Percentiles rank a stretch among this genome's conserved stretches.
phyloP scores from a whole-genome alignment of 1,140 invertebrate genomes.

The Antheraea pernyi region DNA sequence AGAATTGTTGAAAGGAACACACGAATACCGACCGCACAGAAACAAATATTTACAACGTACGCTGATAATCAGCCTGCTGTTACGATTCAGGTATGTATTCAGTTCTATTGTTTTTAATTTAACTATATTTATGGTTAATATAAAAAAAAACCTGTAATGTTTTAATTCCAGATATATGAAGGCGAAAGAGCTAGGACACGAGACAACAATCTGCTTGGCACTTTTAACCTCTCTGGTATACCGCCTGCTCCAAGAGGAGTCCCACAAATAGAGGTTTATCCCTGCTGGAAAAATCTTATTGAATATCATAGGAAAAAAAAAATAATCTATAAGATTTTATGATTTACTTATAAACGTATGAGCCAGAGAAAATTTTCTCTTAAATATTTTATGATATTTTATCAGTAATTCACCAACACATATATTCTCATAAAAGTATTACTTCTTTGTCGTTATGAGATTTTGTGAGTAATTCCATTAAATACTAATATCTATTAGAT shows the following conservation, averaged over 20 bases:
- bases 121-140: too few species aligned
- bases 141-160: neutral
- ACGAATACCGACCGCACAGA: constrained; percentile 85
- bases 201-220: constrained; percentile 90
- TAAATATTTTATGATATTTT: too few species aligned
- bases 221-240: constrained; percentile 86
- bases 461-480: too few species aligned
- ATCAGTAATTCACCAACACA: too few species aligned
- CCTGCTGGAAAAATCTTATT: too few species aligned
- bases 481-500: too few species aligned
- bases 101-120: neutral
- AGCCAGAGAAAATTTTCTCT: too few species aligned
- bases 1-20: constrained; percentile 84
- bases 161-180: constrained; percentile 83
- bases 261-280: constrained; percentile 82
- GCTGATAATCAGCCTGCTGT: constrained; percentile 87
- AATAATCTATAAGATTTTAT: too few species aligned
- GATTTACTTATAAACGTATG: too few species aligned
- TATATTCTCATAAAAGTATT: too few species aligned
- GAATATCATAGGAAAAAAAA: too few species aligned
- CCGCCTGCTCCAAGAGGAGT: constrained; percentile 83
- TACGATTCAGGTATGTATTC: constrained; percentile 83
- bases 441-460: too few species aligned
- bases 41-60: constrained; percentile 84
- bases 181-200: constrained; percentile 89